These are phyloP conservation scores for Micropoecilia bifurca DNA, from an alignment of 2,797 vertebrate genomes.

Conservation along the genomic window DNA sequence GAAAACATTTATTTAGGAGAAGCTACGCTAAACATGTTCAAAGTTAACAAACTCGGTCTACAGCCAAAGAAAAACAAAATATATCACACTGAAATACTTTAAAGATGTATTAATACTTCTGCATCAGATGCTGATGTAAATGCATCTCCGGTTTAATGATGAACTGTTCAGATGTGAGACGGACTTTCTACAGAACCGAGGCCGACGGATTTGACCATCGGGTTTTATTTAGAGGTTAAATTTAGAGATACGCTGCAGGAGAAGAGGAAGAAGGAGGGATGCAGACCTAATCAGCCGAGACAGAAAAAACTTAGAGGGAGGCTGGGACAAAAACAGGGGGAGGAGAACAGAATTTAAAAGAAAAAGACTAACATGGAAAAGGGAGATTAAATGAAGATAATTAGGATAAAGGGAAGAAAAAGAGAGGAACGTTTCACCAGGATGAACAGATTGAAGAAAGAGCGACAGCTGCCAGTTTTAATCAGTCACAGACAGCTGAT, in stretches of 20 bases:
- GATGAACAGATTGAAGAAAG: constrained; percentile 10
- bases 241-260: constrained; percentile 5
- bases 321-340: constrained; percentile 1
- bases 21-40: no score
- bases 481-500: constrained; percentile 62
- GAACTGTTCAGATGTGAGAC: background rate
- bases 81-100: background rate
- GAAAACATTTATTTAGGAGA: no score
- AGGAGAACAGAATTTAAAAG: constrained; percentile 5
- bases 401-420: constrained; percentile 2
- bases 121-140: background rate
- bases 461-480: constrained; percentile 60
- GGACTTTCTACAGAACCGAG: background rate
- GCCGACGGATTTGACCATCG: constrained; percentile 13
- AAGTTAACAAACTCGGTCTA: no score
- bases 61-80: background rate
- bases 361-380: background rate
- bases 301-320: background rate
- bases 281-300: constrained; percentile 2
- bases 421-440: background rate
- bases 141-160: background rate
- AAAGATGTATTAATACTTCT: background rate
- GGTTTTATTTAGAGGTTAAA: constrained; percentile 31
- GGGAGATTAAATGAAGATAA: constrained; percentile 4
- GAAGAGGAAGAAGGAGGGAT: background rate